Conservation (phyloP, 2,888 invertebrate genomes). For the Colostygia pectinataria region DNA sequence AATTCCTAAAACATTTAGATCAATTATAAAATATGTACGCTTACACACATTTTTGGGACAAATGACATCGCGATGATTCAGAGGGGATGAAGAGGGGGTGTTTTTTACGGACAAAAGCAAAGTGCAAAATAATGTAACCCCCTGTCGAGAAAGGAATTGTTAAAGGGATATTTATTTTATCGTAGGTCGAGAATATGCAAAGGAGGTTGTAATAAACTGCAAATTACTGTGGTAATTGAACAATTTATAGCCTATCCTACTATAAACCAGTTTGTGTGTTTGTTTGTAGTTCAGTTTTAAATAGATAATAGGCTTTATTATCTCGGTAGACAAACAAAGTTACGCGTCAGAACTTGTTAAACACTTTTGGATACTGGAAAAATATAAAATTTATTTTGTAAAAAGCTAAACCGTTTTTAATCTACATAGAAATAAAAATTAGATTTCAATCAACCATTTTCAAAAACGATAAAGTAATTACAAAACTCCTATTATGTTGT, state of each 20-base stretch:
- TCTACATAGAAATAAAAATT: no score
- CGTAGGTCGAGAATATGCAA: constrained; percentile 21
- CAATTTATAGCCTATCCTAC: constrained; percentile 2
- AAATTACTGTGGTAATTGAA: constrained; percentile 9
- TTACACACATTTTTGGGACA: constrained; percentile 33
- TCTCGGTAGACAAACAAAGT: no score
- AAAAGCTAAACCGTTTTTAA: no score
- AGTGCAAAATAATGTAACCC: constrained; percentile 35
- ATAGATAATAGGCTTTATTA: no score
- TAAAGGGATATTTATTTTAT: constrained; percentile 29
- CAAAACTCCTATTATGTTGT: no score
- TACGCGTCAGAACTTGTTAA: no score
- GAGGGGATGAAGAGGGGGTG: constrained; percentile 10
- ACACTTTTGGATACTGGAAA: no score
- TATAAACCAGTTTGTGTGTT: no score
- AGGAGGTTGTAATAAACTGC: constrained; percentile 15
- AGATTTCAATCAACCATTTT: no score
- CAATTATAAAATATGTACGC: constrained; percentile 19
- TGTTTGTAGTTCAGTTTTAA: no score
- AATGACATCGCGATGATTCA: constrained; percentile 37
- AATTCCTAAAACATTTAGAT: background rate
- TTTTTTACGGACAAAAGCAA: constrained; percentile 30
- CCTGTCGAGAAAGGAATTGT: constrained; percentile 12
- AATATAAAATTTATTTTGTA: no score
- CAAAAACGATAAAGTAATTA: no score